A percentile compares a stretch with the other conserved stretches of the same genome.
These are phyloP conservation scores for Bhutanitis thaidina DNA, from an alignment of 2,888 invertebrate species.

Conservation along the genomic window DNA sequence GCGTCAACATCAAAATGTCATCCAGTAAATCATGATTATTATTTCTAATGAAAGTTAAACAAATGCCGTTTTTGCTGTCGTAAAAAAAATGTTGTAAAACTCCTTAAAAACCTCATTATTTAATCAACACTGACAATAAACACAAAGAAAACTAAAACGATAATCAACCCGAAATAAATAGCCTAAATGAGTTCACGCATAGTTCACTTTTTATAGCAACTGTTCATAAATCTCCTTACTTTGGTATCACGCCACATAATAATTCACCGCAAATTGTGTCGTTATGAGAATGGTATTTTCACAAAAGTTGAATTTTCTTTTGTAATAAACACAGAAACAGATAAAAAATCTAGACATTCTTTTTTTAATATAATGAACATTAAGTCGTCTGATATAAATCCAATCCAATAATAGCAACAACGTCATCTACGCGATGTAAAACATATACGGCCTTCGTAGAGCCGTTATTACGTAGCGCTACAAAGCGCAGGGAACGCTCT, in stretches of 20 bases:
- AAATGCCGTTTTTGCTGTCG: no score
- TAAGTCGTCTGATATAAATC: no score
- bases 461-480: constrained; percentile 33
- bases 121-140: background rate
- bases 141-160: constrained; percentile 12
- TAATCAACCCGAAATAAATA: constrained; percentile 9
- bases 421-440: no score
- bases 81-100: background rate
- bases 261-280: constrained; percentile 34
- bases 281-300: constrained; percentile 29
- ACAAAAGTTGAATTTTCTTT: constrained; percentile 24
- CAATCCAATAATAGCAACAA: no score
- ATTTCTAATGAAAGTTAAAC: no score
- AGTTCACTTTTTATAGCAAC: constrained; percentile 6
- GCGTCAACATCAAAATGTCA: background rate
- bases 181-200: constrained; percentile 3
- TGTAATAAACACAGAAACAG: constrained; percentile 13
- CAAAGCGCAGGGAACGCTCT: constrained; percentile 36
- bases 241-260: constrained; percentile 40
- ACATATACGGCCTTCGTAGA: constrained; percentile 9
- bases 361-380: background rate
- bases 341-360: background rate
- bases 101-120: background rate
- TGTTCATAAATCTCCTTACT: constrained; percentile 28
- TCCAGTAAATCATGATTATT: background rate